These are phyloP conservation scores for Picathartes gymnocephalus DNA, from an alignment of 2,113 vertebrate genomes.

Conservation along the genomic window DNA sequence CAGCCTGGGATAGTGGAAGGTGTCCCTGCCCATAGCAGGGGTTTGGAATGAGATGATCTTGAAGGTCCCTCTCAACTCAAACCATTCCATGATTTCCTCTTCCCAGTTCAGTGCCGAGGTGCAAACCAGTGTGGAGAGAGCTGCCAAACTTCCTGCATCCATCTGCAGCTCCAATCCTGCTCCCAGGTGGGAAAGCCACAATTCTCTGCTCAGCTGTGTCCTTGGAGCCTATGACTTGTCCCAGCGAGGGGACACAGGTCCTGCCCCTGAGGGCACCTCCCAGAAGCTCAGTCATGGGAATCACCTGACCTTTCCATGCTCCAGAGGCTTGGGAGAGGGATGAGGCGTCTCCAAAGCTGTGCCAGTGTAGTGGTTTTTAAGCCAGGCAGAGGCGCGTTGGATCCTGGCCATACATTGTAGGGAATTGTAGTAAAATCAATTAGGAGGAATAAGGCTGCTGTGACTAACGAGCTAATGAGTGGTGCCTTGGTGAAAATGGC, in stretches of 20 bases:
- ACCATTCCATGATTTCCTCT: not conserved
- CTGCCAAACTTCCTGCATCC: not conserved
- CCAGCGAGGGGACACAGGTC: not conserved
- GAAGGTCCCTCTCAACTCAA: not conserved
- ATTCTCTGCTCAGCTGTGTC: not conserved
- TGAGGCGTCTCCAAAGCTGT: not conserved
- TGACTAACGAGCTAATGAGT: constrained; percentile 52
- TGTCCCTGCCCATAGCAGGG: not conserved
- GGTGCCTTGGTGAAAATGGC: not conserved
- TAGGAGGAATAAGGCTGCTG: constrained; percentile 38
- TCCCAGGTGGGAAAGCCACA: not conserved
- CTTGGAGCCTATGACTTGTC: not conserved
- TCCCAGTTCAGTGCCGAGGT: not conserved
- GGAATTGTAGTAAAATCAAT: constrained; percentile 38
- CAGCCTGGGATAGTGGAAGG: rapidly evolving
- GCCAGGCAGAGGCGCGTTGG: not conserved
- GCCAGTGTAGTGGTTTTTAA: not conserved
- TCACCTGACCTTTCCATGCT: rapidly evolving
- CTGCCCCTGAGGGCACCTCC: not conserved
- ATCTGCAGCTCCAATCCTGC: not conserved
- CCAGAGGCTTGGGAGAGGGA: not conserved
- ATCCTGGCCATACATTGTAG: constrained; percentile 1
- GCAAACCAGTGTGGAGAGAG: not conserved
- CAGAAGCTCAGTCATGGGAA: not conserved
- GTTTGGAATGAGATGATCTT: rapidly evolving